Evolutionary conservation across 1,140 invertebrate genomes (phyloP), one percentile per base, ranked within the genome.

Genomic region (Elysia chlorotica): DNA sequence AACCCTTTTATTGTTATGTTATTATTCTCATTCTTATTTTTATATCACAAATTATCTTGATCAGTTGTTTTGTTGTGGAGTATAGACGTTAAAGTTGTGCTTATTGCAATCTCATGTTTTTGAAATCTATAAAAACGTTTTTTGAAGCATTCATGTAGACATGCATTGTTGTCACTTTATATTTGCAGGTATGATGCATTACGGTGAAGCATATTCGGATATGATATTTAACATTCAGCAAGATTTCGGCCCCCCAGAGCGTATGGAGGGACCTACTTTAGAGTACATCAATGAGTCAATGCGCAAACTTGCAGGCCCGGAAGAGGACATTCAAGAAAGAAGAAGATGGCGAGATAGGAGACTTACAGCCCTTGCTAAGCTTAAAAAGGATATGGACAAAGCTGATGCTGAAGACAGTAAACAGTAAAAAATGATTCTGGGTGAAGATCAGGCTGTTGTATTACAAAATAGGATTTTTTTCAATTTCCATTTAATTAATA

Each of bases 281-380:
- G 78, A 82, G 1, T 69, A 71, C 21, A 80, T 84, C 14, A 79
- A 82, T 19, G 31, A 37, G 10, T 78, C 79, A 35, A 67, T 85
- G 30, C 74, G 73, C 4, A 61, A 65, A 89, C 77, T 21, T 91
- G 94, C 33, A 1, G 74, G 71, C 88, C 96, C 56, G 93, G 62
- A 76, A 3, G 41, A 66, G 23, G 53, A 73, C 37, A 33, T 78
- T 2, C 53, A 68, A 17, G 21, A 38, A 2, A 35, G 77, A 73
- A 89, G 95, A 62, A 90, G 89, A 1, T 97, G 95, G 94, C 89
- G 96, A 41, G 95, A 98, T 83, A 89, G 91, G 31, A 93, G 93
- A 73, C 89, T 98, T 14, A 93, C 93, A 0, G 92, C 93, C 69
- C 87, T 98, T 14, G 92, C 95, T 6, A 88, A 93, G 76, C 87